phyloP scores from a whole-genome alignment of 1,140 invertebrate genomes.

The Bombus superbus region DNA sequence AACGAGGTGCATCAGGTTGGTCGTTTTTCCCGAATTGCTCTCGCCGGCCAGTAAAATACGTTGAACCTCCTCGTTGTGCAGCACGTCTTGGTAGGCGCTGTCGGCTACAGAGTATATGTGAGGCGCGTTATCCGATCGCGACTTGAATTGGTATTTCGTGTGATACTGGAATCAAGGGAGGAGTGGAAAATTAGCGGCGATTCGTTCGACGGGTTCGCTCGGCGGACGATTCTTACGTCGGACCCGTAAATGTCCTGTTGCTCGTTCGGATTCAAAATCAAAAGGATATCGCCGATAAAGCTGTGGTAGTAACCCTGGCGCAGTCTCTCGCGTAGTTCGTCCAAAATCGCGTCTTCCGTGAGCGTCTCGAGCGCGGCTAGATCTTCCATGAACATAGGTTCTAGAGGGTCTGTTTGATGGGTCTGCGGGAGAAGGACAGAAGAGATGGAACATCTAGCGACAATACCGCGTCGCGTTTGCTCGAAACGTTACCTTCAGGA shows the following conservation, averaged over 20 bases:
- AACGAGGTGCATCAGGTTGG: slow-evolving; percentile 88
- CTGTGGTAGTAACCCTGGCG: slow-evolving; percentile 90
- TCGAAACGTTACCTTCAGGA: slow-evolving; percentile 81
- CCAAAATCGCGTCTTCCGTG: slow-evolving; percentile 90
- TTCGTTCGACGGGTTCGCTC: neutral
- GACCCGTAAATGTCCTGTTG: slow-evolving; percentile 87
- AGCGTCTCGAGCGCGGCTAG: slow-evolving; percentile 91
- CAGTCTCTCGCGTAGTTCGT: slow-evolving; percentile 89
- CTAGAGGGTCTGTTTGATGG: slow-evolving; percentile 79
- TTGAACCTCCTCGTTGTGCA: slow-evolving; percentile 92
- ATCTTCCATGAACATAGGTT: slow-evolving; percentile 92
- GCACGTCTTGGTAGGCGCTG: slow-evolving; percentile 91
- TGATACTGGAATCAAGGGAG: slow-evolving; percentile 85
- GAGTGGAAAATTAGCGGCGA: neutral
- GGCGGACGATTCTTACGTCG: slow-evolving; percentile 82
- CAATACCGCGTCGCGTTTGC: neutral
- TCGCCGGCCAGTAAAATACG: slow-evolving; percentile 92
- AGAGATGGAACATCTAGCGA: neutral
- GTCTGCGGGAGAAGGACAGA: slow-evolving; percentile 24
- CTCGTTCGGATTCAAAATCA: slow-evolving; percentile 94
- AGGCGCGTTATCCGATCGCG: slow-evolving; percentile 94
- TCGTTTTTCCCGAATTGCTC: slow-evolving; percentile 93
- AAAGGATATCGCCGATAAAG: slow-evolving; percentile 94
- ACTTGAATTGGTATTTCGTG: slow-evolving; percentile 91
- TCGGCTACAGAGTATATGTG: slow-evolving; percentile 96